Conservation (phyloP, 2,113 vertebrate genomes). For the Spea multiplicata region DNA sequence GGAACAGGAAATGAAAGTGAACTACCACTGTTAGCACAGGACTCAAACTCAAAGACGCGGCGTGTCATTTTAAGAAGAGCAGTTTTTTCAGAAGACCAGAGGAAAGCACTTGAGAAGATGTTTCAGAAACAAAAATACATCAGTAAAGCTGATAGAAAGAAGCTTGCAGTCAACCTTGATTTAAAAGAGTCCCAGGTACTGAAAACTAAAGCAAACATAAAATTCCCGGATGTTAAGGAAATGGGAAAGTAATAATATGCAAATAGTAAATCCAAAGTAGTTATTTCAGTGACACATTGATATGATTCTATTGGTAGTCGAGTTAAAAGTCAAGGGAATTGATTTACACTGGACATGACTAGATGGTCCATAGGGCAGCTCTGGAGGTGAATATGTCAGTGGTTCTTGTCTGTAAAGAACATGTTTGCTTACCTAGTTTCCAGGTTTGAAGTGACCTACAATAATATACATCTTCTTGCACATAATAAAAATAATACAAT, state of each 20-base stretch:
- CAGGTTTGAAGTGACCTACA: too few relatives aligned
- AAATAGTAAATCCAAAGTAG: too few relatives aligned
- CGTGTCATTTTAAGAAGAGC: constrained; percentile 91
- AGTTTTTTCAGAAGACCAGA: constrained; percentile 94
- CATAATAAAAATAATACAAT: too few relatives aligned
- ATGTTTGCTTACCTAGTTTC: too few relatives aligned
- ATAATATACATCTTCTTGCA: too few relatives aligned
- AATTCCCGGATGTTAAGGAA: neutral
- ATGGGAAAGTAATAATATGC: constrained; percentile 22
- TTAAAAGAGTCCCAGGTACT: constrained; percentile 95
- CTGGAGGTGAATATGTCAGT: too few relatives aligned
- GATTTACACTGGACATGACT: too few relatives aligned
- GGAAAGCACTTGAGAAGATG: constrained; percentile 91
- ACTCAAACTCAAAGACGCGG: constrained; percentile 75
- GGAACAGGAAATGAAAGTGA: constrained; percentile 69
- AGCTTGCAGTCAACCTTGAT: constrained; percentile 82
- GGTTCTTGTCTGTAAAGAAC: too few relatives aligned
- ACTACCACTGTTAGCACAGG: constrained; percentile 75
- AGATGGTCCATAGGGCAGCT: too few relatives aligned
- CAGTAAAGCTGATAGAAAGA: constrained; percentile 92
- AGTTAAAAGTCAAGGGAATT: too few relatives aligned
- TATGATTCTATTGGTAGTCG: too few relatives aligned
- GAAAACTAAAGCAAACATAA: neutral
- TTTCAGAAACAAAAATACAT: constrained; percentile 97
- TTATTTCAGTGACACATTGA: too few relatives aligned